Percentiles rank a stretch among this genome's conserved stretches.
Evolutionary conservation across 2,888 invertebrate genomes (phyloP).

Genomic region (Clitarchus hookeri): DNA sequence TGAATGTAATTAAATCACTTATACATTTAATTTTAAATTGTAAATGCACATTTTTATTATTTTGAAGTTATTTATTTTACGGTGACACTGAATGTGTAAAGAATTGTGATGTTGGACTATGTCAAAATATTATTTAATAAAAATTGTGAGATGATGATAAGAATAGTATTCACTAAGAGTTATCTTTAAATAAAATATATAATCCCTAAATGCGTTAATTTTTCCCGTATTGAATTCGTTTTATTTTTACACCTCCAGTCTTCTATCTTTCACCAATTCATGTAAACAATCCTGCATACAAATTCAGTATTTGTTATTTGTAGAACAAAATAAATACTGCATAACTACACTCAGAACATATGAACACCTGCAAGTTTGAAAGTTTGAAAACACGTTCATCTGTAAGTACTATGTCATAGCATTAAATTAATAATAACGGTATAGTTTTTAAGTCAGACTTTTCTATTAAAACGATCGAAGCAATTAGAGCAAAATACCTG

Average conservation of each 20-base stretch:
- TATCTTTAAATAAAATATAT: background rate
- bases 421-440: too few species aligned
- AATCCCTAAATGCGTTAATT: background rate
- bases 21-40: slow-evolving; percentile 21
- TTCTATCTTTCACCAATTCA: too few species aligned
- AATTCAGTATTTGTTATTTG: too few species aligned
- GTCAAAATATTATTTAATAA: background rate
- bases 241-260: background rate
- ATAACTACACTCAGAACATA: too few species aligned
- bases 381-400: too few species aligned
- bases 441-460: too few species aligned
- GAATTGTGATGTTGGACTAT: background rate
- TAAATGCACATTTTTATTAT: background rate
- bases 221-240: background rate
- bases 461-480: too few species aligned
- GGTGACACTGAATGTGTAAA: background rate
- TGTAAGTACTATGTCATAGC: too few species aligned
- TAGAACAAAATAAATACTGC: too few species aligned
- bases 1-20: background rate
- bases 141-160: background rate
- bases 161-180: slow-evolving; percentile 4
- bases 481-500: too few species aligned
- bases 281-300: too few species aligned
- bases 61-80: background rate
- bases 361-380: too few species aligned